Base-by-base conservation (phyloP, 2,113 vertebrate species). In the Gavia stellata region DNA sequence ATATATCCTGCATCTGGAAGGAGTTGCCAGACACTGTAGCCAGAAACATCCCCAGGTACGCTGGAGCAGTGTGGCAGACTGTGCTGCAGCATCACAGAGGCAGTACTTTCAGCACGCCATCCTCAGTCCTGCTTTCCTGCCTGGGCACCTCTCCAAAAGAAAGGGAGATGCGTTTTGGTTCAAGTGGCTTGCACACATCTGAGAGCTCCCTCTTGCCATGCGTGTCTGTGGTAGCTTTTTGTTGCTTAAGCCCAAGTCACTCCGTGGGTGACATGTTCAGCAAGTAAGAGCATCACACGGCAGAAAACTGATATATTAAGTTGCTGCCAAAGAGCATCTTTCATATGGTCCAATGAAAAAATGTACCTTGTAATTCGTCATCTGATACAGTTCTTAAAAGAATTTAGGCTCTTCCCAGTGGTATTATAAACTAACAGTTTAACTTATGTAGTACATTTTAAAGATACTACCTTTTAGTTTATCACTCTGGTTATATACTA, bases 381-480 rank as follows among this genome's bases (percentile, higher is more conserved):
- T 12, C 56, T n/a, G 34, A 7, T 3, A 4, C 79, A 8, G 34
- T 0, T 4, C 36, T 38, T 18, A 0, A 25, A 36, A 23, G 47
- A 34, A 42, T 36, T 23, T 4, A 17, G 81, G 44, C 38, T 73
- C 23, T 36, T 26, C 45, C 50, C 74, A 21, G 59, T 7, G 49
- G 1, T 12, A 0, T 12, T 17, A 15, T 11, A 25, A 40, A 31
- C 40, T n/a, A 26, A 8, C 33, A 3, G 62, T 26, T 7, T 23
- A 23, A 9, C 62, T 38, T 25, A 0, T 1, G 0, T 2, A 23
- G n/a, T 17, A 3, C 10, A 0, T n/a, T 9, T 6, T 5, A 17
- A 8, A 13, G 42, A 0, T 21, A 1, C 34, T 9, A 5, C 19
- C 42, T 0, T 21, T 16, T 14, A 23, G 50, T 26, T 52, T 10